Evolutionary conservation across 2,113 vertebrate species (phyloP).

Genomic region (Gorsachius goisagi): DNA sequence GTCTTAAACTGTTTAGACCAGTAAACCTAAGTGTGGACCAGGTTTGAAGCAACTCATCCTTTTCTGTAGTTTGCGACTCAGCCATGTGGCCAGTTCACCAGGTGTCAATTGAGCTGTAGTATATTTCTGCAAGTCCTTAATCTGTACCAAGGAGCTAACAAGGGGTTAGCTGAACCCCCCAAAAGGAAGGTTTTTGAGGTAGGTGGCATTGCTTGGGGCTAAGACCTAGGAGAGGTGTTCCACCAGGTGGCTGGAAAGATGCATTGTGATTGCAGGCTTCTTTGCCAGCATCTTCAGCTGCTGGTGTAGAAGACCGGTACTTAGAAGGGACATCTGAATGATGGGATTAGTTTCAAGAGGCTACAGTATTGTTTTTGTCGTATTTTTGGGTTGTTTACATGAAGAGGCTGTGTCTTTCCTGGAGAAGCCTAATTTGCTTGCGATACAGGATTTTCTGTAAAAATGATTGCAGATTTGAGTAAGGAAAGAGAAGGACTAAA

Average conservation of each 20-base stretch:
- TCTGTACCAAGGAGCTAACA: neutral
- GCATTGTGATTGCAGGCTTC: neutral
- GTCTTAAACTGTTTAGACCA: neutral
- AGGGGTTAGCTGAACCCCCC: neutral
- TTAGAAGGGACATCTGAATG: neutral
- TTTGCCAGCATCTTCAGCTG: neutral
- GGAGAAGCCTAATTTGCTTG: neutral
- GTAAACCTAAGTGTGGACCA: neutral
- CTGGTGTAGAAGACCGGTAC: neutral
- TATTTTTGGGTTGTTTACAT: neutral
- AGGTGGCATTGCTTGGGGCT: neutral
- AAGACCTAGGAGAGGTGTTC: neutral
- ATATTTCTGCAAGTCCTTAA: neutral
- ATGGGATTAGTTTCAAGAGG: neutral
- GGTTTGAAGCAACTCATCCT: neutral
- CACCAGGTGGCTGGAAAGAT: neutral
- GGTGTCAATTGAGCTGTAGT: neutral
- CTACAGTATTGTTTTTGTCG: neutral
- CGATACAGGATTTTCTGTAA: neutral
- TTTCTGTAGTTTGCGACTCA: neutral
- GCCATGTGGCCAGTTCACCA: neutral
- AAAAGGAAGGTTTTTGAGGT: neutral
- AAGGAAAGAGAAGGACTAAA: neutral
- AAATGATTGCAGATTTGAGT: neutral
- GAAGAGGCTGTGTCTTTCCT: neutral